Evolutionary conservation across 2,113 vertebrate genomes (phyloP).

Genomic region (Marmota monax): DNA sequence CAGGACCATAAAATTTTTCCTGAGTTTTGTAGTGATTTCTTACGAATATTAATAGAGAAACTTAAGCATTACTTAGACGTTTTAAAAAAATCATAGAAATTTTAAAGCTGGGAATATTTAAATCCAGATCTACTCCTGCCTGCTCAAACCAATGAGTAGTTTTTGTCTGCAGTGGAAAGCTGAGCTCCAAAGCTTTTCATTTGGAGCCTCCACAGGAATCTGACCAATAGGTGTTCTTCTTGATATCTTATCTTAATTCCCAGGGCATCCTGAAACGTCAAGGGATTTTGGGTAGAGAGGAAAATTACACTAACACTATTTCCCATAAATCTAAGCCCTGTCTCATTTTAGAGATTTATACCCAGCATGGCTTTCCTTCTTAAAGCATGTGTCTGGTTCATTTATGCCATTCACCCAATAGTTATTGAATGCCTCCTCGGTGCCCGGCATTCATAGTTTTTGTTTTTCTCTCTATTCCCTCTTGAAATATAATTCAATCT

Average conservation of each 20-base stretch:
- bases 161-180: neutral
- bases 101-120: conserved; percentile 46
- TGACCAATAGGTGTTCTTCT: neutral
- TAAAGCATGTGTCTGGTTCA: neutral
- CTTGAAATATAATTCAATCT: neutral
- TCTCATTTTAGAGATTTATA: neutral
- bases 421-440: neutral
- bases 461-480: neutral
- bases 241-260: neutral
- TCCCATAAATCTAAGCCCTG: neutral
- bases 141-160: neutral
- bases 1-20: conserved; percentile 16
- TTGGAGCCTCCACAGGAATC: neutral
- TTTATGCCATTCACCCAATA: neutral
- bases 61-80: neutral
- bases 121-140: conserved; percentile 3
- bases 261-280: neutral
- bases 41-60: conserved; percentile 25
- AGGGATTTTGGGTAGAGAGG: neutral
- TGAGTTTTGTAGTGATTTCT: neutral
- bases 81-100: neutral
- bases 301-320: neutral
- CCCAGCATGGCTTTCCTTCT: neutral
- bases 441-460: neutral
- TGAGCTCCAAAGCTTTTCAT: neutral